These are phyloP conservation scores for Heterodera filipjevi DNA, from an alignment of 2,888 invertebrate species.

Conservation along the genomic window DNA sequence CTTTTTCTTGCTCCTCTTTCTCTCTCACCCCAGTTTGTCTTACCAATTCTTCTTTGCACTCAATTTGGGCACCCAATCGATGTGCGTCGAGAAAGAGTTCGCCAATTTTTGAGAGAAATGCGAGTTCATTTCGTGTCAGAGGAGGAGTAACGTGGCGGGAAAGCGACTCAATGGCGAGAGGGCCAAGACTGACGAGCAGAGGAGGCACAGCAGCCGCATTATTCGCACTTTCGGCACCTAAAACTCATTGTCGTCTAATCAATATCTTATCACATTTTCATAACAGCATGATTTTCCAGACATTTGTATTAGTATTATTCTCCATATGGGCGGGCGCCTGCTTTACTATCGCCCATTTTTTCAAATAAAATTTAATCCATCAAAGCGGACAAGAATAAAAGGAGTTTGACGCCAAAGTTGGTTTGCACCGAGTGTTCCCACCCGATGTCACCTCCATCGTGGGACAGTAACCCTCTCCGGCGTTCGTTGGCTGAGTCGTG, in stretches of 20 bases:
- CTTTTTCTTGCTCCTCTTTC: not conserved
- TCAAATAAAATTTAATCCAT: too few species aligned
- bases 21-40: constrained; percentile 40
- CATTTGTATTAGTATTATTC: too few species aligned
- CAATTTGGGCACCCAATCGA: constrained; percentile 32
- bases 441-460: not conserved
- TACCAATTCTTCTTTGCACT: constrained; percentile 39
- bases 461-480: not conserved
- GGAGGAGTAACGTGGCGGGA: not conserved
- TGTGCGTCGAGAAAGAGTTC: constrained; percentile 37
- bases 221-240: not conserved
- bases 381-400: too few species aligned
- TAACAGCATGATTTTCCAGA: too few species aligned
- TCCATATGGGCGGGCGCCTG: too few species aligned
- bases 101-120: constrained; percentile 23
- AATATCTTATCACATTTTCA: too few species aligned
- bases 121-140: constrained; percentile 31
- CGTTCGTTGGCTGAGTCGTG: constrained; percentile 38
- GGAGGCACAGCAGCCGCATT: not conserved
- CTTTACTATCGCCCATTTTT: too few species aligned
- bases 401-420: too few species aligned
- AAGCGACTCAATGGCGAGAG: constrained; percentile 4
- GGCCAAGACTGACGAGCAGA: constrained; percentile 16
- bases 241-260: too few species aligned
- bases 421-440: too few species aligned